Evolutionary conservation across 2,797 vertebrate species (phyloP).

Genomic region (Labroides dimidiatus): DNA sequence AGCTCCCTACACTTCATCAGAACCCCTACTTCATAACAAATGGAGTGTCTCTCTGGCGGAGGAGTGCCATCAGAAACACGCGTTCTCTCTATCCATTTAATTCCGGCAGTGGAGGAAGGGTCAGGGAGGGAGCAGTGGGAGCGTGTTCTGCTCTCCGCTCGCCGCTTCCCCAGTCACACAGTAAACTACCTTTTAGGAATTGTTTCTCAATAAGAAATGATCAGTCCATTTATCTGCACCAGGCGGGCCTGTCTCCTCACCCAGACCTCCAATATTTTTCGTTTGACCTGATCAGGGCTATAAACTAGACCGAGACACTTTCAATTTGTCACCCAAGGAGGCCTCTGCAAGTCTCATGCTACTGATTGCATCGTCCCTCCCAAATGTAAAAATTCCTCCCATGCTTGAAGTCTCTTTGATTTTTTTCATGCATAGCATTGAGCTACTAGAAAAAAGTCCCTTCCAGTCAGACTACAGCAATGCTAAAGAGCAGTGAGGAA

Average conservation of each 20-base stretch:
- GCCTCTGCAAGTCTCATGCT: slow-evolving; percentile 74
- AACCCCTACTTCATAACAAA: slow-evolving; percentile 92
- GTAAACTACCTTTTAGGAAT: slow-evolving; percentile 99
- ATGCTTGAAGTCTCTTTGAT: slow-evolving; percentile 65
- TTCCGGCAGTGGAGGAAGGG: slow-evolving; percentile 90
- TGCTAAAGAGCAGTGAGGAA: slow-evolving; percentile 8
- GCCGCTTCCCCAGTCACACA: slow-evolving; percentile 91
- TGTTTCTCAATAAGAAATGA: slow-evolving; percentile 99
- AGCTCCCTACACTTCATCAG: slow-evolving; percentile 95
- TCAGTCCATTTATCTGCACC: slow-evolving; percentile 98
- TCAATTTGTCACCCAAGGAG: slow-evolving; percentile 92
- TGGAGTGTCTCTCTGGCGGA: slow-evolving; percentile 95
- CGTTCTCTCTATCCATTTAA: slow-evolving; percentile 93
- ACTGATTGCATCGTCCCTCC: slow-evolving; percentile 80
- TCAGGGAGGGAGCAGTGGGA: slow-evolving; percentile 92
- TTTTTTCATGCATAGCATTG: slow-evolving; percentile 43
- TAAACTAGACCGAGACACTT: slow-evolving; percentile 93
- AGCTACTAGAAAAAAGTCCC: slow-evolving; percentile 39
- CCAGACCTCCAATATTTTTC: slow-evolving; percentile 95
- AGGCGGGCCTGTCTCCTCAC: slow-evolving; percentile 93
- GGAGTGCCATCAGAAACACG: slow-evolving; percentile 95
- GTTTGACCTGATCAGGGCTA: slow-evolving; percentile 95
- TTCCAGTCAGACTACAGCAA: slow-evolving; percentile 1
- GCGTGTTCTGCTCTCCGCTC: slow-evolving; percentile 88
- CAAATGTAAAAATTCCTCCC: slow-evolving; percentile 79